Evolutionary conservation across 2,888 invertebrate genomes (phyloP), one percentile per base, ranked within the genome.

Genomic region (Chymomyza amoena): DNA sequence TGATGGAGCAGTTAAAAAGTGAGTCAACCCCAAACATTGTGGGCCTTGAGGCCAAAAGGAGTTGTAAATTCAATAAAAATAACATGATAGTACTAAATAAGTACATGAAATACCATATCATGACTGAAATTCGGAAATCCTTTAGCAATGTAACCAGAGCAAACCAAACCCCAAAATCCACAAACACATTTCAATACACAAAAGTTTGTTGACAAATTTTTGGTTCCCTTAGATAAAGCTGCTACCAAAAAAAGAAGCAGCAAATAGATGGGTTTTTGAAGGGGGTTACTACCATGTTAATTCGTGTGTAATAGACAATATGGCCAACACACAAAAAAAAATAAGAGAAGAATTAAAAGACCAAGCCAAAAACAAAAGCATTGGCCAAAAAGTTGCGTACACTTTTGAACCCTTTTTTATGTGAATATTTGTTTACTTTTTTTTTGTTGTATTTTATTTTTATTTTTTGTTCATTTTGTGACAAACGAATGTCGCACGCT

Each of bases 291-390:
- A 45, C 39, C 39, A 76, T 84, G 88, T 88, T 86, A 86, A 88
- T 84, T 88, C 87, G 84, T 78, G 87, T 86, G 88, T 81, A 85
- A 85, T 88, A 85, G 88, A 86, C 79, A 80, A 82, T 83, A 81
- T 79, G 81, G 69, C 73, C 76, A 32, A 32, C 32, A 32, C 2
- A 32, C 2, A 32, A 32, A 32, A 66, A 71, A 73, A 77, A 61
- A 70, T 61, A 63, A 61, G 74, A 57, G 39, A 57, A 28, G 16
- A 39, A 28, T 28, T 18, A 64, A 36, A 54, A 54, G 54, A 15
- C 51, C 51, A 51, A 54, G 54, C 60, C 45, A 59, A 9, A 59
- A 69, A 13, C 56, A 64, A 32, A 61, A 61, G 50, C 36, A 65
- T 62, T 60, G 15, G 20, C 39, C 60, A 60, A 52, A 66, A 65